A percentile compares a stretch with the other conserved stretches of the same genome.
Evolutionary conservation across 2,797 vertebrate genomes (phyloP).

Genomic region (Coilia nasus): DNA sequence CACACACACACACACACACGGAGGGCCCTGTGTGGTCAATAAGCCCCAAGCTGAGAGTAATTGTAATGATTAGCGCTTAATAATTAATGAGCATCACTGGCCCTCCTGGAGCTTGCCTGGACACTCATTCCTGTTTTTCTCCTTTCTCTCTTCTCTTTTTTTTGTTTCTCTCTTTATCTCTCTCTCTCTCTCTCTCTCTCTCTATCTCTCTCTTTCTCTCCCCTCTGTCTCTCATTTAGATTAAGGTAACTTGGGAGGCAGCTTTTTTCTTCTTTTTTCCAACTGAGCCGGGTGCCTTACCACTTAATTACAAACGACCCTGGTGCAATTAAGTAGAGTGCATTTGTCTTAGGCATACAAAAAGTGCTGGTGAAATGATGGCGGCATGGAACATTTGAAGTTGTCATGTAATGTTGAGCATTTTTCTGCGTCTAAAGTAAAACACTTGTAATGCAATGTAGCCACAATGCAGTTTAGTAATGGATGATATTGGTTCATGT

Average conservation of each 20-base stretch:
- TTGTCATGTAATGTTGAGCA: too few relatives aligned
- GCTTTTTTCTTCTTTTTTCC: constrained; percentile 31
- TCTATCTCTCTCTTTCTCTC: constrained; percentile 20
- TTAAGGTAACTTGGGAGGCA: constrained; percentile 27
- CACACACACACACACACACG: constrained; percentile 17
- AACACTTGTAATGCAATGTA: too few relatives aligned
- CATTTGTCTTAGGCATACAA: constrained; percentile 50
- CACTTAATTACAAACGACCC: constrained; percentile 58
- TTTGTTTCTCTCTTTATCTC: constrained; percentile 15
- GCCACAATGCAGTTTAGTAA: too few relatives aligned
- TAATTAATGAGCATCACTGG: constrained; percentile 49
- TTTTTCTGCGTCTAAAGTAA: too few relatives aligned
- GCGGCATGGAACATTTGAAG: neutral
- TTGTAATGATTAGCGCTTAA: constrained; percentile 56
- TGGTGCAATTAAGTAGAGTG: constrained; percentile 48
- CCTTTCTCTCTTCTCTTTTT: constrained; percentile 6
- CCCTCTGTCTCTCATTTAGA: constrained; percentile 32
- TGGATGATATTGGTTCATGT: too few relatives aligned
- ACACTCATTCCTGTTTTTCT: constrained; percentile 37
- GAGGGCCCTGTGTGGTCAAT: constrained; percentile 33
- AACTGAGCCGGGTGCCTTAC: constrained; percentile 35
- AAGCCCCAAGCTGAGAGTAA: constrained; percentile 42
- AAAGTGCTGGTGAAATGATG: constrained; percentile 39
- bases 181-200: constrained; percentile 32
- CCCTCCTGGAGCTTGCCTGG: constrained; percentile 36